Percentiles rank a stretch among this genome's conserved stretches.
phyloP scores from a whole-genome alignment of 2,888 invertebrate species.

The Papilio demoleus region DNA sequence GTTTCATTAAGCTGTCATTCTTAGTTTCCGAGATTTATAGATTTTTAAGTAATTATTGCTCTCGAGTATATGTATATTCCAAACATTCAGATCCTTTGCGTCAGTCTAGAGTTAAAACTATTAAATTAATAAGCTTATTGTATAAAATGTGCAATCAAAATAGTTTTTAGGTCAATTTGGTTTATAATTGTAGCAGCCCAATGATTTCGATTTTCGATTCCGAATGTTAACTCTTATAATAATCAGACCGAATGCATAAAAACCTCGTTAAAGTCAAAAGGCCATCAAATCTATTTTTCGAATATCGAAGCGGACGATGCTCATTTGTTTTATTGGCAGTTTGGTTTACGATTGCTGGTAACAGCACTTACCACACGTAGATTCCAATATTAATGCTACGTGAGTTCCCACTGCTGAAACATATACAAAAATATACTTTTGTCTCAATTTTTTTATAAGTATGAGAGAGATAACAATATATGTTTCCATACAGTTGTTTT shows the following conservation, averaged over 20 bases:
- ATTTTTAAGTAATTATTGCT: too few relatives aligned
- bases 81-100: too few relatives aligned
- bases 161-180: background rate
- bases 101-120: background rate
- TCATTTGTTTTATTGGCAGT: conserved; percentile 28
- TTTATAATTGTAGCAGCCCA: background rate
- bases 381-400: conserved; percentile 21
- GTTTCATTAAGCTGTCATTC: too few relatives aligned
- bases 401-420: background rate
- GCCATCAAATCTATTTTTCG: conserved; percentile 36
- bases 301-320: background rate
- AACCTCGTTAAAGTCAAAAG: conserved; percentile 21
- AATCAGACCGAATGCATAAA: conserved; percentile 5
- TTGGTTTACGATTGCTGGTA: conserved; percentile 25
- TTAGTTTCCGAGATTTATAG: too few relatives aligned
- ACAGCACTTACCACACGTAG: conserved; percentile 18
- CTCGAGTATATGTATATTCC: too few relatives aligned
- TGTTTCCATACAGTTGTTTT: background rate
- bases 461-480: background rate
- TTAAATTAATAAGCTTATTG: too few relatives aligned
- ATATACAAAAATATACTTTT: background rate
- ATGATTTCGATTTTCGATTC: conserved; percentile 14
- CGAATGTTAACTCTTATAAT: conserved; percentile 6
- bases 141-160: background rate
- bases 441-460: background rate